Evolutionary conservation across 2,797 vertebrate species (phyloP).

Genomic region (Pipistrellus kuhlii): DNA sequence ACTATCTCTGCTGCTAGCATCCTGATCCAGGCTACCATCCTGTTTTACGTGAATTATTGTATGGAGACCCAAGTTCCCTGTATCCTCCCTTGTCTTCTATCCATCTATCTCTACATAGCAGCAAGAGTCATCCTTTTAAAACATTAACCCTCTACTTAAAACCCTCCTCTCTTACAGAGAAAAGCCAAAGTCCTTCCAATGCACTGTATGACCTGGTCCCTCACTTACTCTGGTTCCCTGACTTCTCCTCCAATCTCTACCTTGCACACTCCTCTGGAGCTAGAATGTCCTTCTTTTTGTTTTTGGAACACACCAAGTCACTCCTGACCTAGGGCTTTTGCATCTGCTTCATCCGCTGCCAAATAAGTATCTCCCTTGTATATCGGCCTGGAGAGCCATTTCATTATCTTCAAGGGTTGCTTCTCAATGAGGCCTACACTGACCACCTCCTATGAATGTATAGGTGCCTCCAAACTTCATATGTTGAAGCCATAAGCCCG

Average conservation of each 20-base stretch:
- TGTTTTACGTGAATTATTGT: not conserved
- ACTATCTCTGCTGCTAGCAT: not conserved
- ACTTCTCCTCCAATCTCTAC: not conserved
- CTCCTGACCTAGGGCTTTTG: not conserved
- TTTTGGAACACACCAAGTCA: not conserved
- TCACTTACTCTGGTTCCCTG: not conserved
- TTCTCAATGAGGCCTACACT: not conserved
- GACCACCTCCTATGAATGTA: not conserved
- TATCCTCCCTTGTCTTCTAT: not conserved
- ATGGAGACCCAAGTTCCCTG: not conserved
- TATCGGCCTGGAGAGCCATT: not conserved
- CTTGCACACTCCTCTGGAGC: not conserved
- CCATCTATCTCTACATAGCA: not conserved
- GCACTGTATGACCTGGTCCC: not conserved
- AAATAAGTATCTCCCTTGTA: not conserved
- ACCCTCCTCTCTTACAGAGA: not conserved
- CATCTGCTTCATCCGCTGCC: not conserved
- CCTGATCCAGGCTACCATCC: no score
- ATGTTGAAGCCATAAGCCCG: not conserved
- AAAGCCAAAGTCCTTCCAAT: not conserved
- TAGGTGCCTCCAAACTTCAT: not conserved
- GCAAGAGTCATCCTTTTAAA: not conserved
- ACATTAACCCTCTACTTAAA: not conserved
- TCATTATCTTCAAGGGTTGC: not conserved
- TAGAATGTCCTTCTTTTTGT: not conserved